Evolutionary conservation across 1,140 invertebrate genomes (phyloP), one percentile per base, ranked within the genome.

Genomic region (Drosophila mayri): DNA sequence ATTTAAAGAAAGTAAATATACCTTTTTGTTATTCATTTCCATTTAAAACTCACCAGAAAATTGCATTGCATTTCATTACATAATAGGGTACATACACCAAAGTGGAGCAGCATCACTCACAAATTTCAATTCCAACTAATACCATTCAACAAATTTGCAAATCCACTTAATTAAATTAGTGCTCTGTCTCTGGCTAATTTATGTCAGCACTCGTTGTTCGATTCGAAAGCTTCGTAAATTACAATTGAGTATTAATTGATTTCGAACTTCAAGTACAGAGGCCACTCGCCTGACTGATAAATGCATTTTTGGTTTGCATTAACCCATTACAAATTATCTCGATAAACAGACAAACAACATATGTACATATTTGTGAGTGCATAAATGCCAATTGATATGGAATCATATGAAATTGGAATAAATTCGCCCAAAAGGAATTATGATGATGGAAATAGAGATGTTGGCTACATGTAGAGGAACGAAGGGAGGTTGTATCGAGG

Each of bases 341-440:
- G 28, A 32, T 38, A 44, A 32, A 54, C 38, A 66, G n/a, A 18
- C 37, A 63, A 32, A 40, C 14, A 63, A 52, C 11, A 62, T 55
- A 47, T 60, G 58, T 35, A 20, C 22, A 50, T 32, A 49, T 50
- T 32, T 49, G 43, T 32, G 28, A 22, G 22, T 38, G 35, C 52
- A 55, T 38, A 55, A 55, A 55, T 55, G 52, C 52, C 52, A 55
- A 38, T 55, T 55, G 38, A 40, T 65, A 63, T 63, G 52, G 61
- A 50, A 78, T 82, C 40, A 74, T 81, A 74, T 64, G 81, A 64
- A 78, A 75, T 64, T 82, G 57, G 61, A 78, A 78, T 58, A 82
- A 83, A 83, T 83, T 83, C 62, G 50, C 71, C 71, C 80, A 61
- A 49, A 61, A 60, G 49, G 75, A 74, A 70, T 77, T 68, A 83